These are phyloP conservation scores for Stigmatopora argus DNA, from an alignment of 2,113 vertebrate genomes.

Conservation along the genomic window DNA sequence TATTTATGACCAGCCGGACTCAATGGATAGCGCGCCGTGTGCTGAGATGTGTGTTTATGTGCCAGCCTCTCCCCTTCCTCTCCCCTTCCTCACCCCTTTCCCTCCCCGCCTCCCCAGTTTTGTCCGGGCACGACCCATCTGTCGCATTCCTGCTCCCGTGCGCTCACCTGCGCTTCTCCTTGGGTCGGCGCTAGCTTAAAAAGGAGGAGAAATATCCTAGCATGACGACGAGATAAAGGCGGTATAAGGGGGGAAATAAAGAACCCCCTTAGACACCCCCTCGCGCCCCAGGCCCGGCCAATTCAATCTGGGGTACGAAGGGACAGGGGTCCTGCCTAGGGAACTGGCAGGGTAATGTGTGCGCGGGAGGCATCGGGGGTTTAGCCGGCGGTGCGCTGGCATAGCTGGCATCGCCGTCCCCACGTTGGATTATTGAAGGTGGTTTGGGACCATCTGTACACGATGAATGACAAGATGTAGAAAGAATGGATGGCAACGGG, in stretches of 20 bases:
- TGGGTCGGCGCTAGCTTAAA: background rate
- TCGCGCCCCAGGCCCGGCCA: slow-evolving; percentile 49
- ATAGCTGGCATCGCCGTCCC: slow-evolving; percentile 31
- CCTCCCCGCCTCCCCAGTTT: slow-evolving; percentile 69
- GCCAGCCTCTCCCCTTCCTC: slow-evolving; percentile 19
- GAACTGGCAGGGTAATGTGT: slow-evolving; percentile 59
- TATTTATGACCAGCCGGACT: slow-evolving; percentile 49
- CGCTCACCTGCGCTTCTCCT: slow-evolving; percentile 7
- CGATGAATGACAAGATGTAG: slow-evolving; percentile 41
- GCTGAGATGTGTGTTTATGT: slow-evolving; percentile 24
- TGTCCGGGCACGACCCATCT: slow-evolving; percentile 73
- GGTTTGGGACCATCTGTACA: slow-evolving; percentile 72
- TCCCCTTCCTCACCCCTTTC: slow-evolving; percentile 52
- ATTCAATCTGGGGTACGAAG: slow-evolving; percentile 61
- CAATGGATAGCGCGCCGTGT: slow-evolving; percentile 30
- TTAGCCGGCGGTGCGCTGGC: slow-evolving; percentile 69
- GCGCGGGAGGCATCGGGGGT: slow-evolving; percentile 61
- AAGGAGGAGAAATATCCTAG: background rate
- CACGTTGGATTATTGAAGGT: slow-evolving; percentile 71
- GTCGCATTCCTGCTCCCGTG: slow-evolving; percentile 66
- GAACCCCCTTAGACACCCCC: no score
- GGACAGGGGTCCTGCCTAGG: slow-evolving; percentile 67
- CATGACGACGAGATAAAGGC: no score
- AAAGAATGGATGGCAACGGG: background rate
- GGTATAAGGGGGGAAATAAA: no score